Conservation (phyloP, 2,888 invertebrate species). For the Dioctria linearis region DNA sequence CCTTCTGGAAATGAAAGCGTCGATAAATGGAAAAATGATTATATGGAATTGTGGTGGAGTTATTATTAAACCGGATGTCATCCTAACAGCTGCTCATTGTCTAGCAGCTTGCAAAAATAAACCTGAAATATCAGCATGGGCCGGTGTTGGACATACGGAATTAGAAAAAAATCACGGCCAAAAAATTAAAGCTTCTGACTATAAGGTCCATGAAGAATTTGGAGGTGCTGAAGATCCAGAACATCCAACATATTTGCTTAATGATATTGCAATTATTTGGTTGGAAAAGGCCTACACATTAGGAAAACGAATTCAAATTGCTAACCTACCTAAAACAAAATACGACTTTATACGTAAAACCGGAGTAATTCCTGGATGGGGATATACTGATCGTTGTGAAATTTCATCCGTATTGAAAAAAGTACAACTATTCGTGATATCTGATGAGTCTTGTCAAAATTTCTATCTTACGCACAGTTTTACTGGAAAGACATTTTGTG, state of each 20-base stretch:
- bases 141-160: neutral
- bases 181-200: neutral
- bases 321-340: neutral
- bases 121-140: conserved; percentile 3
- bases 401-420: neutral
- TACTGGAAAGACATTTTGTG: conserved; percentile 1
- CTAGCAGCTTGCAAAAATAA: neutral
- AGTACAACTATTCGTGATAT: neutral
- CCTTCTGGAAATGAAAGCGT: neutral
- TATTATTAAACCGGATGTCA: conserved; percentile 9
- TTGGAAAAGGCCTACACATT: neutral
- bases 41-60: conserved; percentile 9
- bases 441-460: neutral
- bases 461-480: neutral
- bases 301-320: neutral
- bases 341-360: neutral
- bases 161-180: neutral
- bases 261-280: conserved; percentile 19
- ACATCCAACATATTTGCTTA: neutral
- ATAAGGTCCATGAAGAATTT: neutral
- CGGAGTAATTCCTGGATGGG: conserved; percentile 1
- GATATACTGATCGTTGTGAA: neutral
- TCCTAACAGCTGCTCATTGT: conserved; percentile 8
- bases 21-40: too few relatives aligned
- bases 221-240: neutral